phyloP scores from a whole-genome alignment of 2,113 vertebrate species.

The Natator depressus region DNA sequence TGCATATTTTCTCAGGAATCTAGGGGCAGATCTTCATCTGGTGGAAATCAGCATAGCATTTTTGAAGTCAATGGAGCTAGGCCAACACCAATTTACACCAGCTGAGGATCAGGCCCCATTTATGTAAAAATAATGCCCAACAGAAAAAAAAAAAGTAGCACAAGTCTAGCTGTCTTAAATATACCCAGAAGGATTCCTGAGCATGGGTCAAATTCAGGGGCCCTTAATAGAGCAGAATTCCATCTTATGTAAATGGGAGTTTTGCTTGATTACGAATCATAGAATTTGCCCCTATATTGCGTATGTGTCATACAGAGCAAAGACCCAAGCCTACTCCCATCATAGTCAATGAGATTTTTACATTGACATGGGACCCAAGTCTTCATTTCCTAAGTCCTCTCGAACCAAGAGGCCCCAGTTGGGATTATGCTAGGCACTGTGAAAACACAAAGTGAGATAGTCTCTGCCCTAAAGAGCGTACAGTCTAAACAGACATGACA shows the following conservation, averaged over 20 bases:
- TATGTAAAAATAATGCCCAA: not conserved
- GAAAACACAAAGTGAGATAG: no score
- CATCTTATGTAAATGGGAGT: not conserved
- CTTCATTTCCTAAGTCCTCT: not conserved
- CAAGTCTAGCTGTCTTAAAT: not conserved
- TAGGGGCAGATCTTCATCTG: not conserved
- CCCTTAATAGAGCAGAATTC: not conserved
- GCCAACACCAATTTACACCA: not conserved
- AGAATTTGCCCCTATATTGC: not conserved
- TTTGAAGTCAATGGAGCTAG: not conserved
- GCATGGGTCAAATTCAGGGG: not conserved
- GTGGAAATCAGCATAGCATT: not conserved
- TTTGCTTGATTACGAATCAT: no score
- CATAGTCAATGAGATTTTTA: not conserved
- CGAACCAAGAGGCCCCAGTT: not conserved
- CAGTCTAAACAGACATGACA: no score
- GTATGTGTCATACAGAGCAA: not conserved
- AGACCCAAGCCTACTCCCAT: not conserved
- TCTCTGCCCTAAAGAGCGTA: no score
- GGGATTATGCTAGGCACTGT: no score
- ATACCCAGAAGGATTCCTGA: not conserved
- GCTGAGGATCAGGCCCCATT: not conserved
- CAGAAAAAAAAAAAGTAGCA: not conserved
- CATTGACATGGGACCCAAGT: not conserved
- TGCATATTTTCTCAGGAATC: slow-evolving; percentile 27